Evolutionary conservation across 2,113 vertebrate species (phyloP), one percentile per base, ranked within the genome.

Genomic region (Puffinus mauretanicus): DNA sequence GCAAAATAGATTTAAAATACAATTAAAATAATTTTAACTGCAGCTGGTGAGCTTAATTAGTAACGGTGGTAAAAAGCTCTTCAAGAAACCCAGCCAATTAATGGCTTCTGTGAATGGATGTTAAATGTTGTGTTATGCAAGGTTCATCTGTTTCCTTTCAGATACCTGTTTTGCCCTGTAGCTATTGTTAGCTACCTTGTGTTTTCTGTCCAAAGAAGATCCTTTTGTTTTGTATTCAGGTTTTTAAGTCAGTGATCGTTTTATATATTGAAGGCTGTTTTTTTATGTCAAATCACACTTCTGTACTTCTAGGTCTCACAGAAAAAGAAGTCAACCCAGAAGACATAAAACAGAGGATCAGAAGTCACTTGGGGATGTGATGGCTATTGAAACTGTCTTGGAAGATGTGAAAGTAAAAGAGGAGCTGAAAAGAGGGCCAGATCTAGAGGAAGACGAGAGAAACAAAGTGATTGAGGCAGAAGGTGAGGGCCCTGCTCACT

Each of bases 301-400:
- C 27, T 96, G 69, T 82, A 16, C 82, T 93, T 82, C 26, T 91
- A 99, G 99, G 97, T 98, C 99, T 42, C 98, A 99, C 97, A 98
- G 98, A 87, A 99, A 99, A 94, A 98, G 99, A 90, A 99, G 98
- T 86, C 99, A 99, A 81, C 96, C 99, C 30, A 98, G 99, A 65
- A 98, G 99, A 80, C 98, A 99, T 30, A 99, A 99, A 95, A 98
- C 98, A 1, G 99, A 99, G 62, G 99, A 99, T 95, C 98, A 99
- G 91, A 99, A 99, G 93, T 97, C 98, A 25, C 97, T 99, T 6
- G 98, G 98, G 3, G 99, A 99, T 73, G 97, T 98, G 21, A 86
- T 98, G 25, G 98, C 98, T 3, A 97, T 98, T 24, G 97, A 98
- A 52, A 96, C 98, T 55, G 98, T 98, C 75, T 97, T 98, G 83